Base-by-base conservation (phyloP, 2,888 invertebrate genomes). In the Atethmia centrago region DNA sequence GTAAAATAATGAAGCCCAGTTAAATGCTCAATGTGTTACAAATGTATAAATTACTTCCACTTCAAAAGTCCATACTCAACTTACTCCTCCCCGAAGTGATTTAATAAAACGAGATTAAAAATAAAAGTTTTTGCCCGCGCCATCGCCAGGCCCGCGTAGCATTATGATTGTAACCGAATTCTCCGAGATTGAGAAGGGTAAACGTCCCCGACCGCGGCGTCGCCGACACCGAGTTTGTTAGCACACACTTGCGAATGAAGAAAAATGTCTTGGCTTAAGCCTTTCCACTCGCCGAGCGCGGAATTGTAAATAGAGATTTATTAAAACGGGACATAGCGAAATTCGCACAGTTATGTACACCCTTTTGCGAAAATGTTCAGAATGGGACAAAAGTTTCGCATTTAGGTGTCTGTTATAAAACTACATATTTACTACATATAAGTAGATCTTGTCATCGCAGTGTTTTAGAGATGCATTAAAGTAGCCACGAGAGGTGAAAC, bases 231-330 rank as follows among this genome's bases (percentile, higher is more conserved):
- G 90, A 93, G 91, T 94, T 95, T 94, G 94, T 95, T 94, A 94
- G 93, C 94, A 92, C 94, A 94, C 91, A 94, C 93, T 92, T 90
- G 92, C 90, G 95, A 95, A 96, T 96, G 95, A 95, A 95, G 95
- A 96, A 95, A 95, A 95, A 96, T 96, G 95, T 95, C 93, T 93
- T 90, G 92, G 94, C 94, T 94, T 95, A 95, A 95, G 95, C 94
- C 95, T 93, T 93, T 93, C 94, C 94, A 93, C 94, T 94, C 94
- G 90, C 91, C 92, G 93, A 90, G 93, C 92, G 91, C 89, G 89
- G 94, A 94, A 93, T 93, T 93, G 94, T 94, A 95, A 95, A 96
- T 95, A 95, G 94, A 96, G 95, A 95, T 96, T 96, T 96, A 96
- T 95, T 95, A 94, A 94, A 95, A 94, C 93, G 94, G 93, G 94